phyloP scores from a whole-genome alignment of 2,113 vertebrate genomes.

The Brachionichthys hirsutus region DNA sequence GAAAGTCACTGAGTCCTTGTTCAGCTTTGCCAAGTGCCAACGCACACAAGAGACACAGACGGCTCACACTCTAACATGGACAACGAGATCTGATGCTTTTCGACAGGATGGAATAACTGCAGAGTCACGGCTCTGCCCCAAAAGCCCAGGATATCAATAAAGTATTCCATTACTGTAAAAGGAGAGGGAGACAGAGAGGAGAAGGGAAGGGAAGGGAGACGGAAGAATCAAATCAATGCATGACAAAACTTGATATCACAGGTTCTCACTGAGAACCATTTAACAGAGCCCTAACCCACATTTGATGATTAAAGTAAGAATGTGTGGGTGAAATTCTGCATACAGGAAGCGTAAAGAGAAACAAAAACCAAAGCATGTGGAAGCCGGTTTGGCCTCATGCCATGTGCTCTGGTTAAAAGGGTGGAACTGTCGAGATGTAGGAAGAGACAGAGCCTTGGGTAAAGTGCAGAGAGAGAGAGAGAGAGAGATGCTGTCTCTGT shows the following conservation, averaged over 20 bases:
- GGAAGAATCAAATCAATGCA: constrained; percentile 49
- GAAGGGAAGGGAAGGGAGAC: constrained; percentile 30
- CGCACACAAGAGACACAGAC: background rate
- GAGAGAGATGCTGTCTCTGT: constrained; percentile 32
- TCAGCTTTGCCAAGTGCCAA: constrained; percentile 1
- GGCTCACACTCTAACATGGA: constrained; percentile 9
- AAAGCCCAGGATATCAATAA: constrained; percentile 71
- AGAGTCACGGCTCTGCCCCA: constrained; percentile 69
- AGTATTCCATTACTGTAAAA: constrained; percentile 72
- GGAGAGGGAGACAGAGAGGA: constrained; percentile 48
- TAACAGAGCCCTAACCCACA: constrained; percentile 10
- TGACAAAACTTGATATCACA: constrained; percentile 36
- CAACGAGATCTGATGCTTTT: constrained; percentile 50
- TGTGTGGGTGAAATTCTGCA: background rate
- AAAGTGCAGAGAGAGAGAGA: constrained; percentile 30
- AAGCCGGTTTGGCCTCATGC: constrained; percentile 42
- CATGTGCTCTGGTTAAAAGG: constrained; percentile 52
- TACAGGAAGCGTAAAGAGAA: background rate
- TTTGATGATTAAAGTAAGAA: constrained; percentile 9
- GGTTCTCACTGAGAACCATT: constrained; percentile 15
- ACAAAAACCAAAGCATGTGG: constrained; percentile 19
- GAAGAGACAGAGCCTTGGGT: constrained; percentile 36
- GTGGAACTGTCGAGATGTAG: constrained; percentile 47
- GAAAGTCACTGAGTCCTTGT: too few species aligned
- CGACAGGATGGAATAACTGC: constrained; percentile 67